A percentile compares a stretch with the other conserved stretches of the same genome.
Conservation (phyloP, 1,140 invertebrate species). For the Battus philenor region DNA sequence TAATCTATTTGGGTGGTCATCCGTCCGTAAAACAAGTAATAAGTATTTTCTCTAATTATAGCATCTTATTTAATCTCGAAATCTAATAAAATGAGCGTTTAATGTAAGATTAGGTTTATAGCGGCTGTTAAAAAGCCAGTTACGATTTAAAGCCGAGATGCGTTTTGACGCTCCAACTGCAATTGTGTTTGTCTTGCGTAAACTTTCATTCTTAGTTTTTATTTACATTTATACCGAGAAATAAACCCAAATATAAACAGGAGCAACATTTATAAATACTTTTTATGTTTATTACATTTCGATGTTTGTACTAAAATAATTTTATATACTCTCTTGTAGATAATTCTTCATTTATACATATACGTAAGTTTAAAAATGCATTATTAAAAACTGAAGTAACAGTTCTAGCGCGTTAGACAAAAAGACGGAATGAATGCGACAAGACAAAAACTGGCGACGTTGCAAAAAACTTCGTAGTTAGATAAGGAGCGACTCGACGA, state of each 20-base stretch:
- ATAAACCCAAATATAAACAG: too few species aligned
- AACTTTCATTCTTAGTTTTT: too few species aligned
- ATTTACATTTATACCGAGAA: too few species aligned
- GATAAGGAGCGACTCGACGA: slow-evolving; percentile 5
- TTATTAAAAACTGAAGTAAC: not conserved
- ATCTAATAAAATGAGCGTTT: slow-evolving; percentile 1
- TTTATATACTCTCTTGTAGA: too few species aligned
- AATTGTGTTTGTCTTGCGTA: too few species aligned
- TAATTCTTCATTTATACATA: too few species aligned
- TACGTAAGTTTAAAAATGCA: too few species aligned
- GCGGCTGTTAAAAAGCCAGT: slow-evolving; percentile 1
- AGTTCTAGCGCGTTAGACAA: not conserved
- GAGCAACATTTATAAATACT: too few species aligned
- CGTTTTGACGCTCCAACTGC: slow-evolving; percentile 2
- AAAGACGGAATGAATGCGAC: not conserved
- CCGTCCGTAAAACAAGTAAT: too few species aligned
- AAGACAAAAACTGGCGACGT: not conserved
- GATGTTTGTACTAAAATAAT: too few species aligned
- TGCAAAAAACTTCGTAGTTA: slow-evolving; percentile 1
- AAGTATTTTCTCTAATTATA: not conserved
- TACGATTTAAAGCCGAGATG: not conserved
- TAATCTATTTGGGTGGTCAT: too few species aligned
- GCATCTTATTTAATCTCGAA: slow-evolving; percentile 6
- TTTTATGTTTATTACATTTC: too few species aligned
- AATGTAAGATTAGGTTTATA: slow-evolving; percentile 4